phyloP scores from a whole-genome alignment of 2,888 invertebrate species.

The Agrotis exclamationis region DNA sequence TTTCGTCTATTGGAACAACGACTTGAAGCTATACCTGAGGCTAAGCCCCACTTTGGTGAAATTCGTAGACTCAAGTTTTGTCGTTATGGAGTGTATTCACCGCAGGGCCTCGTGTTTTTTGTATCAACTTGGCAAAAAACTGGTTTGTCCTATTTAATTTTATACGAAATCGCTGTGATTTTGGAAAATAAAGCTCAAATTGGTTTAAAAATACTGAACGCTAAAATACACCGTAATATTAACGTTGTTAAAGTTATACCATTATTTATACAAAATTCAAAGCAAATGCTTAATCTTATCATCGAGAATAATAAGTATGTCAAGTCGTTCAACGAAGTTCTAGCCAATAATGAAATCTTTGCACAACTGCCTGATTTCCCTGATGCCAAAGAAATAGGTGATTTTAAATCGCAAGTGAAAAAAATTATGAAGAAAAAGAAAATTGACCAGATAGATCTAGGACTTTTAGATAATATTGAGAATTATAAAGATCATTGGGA shows the following conservation, averaged over 20 bases:
- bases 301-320: neutral
- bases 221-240: neutral
- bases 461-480: neutral
- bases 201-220: neutral
- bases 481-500: conserved; percentile 28
- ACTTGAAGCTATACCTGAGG: conserved; percentile 8
- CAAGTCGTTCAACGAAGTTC: neutral
- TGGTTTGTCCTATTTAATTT: conserved; percentile 1
- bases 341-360: no score
- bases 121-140: conserved; percentile 4
- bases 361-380: conserved; percentile 3
- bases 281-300: neutral
- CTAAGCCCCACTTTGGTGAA: neutral
- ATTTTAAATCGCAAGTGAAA: neutral
- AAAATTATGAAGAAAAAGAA: neutral
- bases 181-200: neutral
- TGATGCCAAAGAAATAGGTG: neutral
- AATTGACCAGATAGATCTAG: neutral
- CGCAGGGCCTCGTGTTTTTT: no score
- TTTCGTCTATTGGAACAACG: conserved; percentile 3
- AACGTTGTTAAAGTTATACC: conserved; percentile 1
- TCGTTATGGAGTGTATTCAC: no score
- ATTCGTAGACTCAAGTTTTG: neutral
- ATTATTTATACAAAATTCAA: neutral
- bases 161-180: conserved; percentile 21